These are phyloP conservation scores for Chunga burmeisteri DNA, from an alignment of 2,113 vertebrate genomes.

Conservation along the genomic window DNA sequence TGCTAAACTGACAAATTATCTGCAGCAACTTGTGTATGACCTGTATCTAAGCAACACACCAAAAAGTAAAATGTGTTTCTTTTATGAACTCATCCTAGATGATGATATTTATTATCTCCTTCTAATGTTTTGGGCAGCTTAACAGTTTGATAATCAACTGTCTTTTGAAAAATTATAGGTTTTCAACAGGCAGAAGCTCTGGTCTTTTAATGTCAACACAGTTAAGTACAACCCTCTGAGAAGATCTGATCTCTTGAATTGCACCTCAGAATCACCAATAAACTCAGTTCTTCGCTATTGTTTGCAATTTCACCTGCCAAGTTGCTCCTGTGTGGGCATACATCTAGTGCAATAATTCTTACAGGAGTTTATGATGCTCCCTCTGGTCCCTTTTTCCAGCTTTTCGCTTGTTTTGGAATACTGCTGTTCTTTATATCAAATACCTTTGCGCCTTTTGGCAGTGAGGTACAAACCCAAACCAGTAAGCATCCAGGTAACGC, in stretches of 20 bases:
- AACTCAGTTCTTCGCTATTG: neutral
- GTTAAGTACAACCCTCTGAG: neutral
- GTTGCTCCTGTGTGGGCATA: neutral
- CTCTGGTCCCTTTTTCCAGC: neutral
- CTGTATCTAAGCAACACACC: neutral
- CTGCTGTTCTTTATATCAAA: neutral
- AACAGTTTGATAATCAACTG: neutral
- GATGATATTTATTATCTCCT: neutral
- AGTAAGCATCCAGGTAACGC: too few species aligned
- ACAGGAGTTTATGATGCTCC: neutral
- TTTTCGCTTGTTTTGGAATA: neutral
- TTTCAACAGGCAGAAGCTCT: neutral
- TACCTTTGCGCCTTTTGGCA: neutral
- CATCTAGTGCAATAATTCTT: neutral
- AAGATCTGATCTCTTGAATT: neutral
- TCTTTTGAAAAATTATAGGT: neutral
- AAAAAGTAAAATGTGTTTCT: neutral
- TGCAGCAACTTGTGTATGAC: neutral
- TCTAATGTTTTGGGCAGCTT: neutral
- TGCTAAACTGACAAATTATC: neutral
- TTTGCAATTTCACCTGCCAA: neutral
- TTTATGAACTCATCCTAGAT: neutral
- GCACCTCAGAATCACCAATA: neutral
- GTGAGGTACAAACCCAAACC: neutral
- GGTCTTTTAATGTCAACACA: neutral